Evolutionary conservation across 1,140 invertebrate species (phyloP).

Genomic region (Zophobas atratus): DNA sequence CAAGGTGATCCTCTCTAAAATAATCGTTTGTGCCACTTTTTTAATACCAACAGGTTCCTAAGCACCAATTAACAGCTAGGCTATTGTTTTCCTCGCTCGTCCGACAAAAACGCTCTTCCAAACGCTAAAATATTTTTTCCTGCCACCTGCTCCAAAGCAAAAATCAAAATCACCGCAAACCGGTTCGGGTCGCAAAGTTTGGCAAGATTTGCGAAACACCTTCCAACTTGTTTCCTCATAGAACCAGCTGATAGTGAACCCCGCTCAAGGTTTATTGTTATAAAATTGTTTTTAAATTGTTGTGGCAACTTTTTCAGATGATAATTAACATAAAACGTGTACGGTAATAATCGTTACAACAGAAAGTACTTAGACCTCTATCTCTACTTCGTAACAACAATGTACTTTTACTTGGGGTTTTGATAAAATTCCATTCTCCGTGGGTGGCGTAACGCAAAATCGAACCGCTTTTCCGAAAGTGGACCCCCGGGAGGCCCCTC

Average conservation of each 20-base stretch:
- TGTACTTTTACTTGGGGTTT: conserved; percentile 2
- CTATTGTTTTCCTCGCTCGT: no score
- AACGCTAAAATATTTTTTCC: no score
- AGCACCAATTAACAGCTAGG: no score
- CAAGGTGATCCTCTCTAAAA: no score
- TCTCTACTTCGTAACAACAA: not conserved
- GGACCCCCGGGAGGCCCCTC: no score
- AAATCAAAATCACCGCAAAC: no score
- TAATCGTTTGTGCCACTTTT: no score
- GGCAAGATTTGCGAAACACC: no score
- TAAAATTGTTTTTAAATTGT: conserved; percentile 15
- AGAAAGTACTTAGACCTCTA: conserved; percentile 11
- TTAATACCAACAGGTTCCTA: no score
- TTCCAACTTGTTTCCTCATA: not conserved
- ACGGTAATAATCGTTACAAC: conserved; percentile 11
- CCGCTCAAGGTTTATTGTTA: not conserved
- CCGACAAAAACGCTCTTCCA: no score
- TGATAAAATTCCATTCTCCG: not conserved
- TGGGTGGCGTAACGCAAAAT: not conserved
- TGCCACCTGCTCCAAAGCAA: no score
- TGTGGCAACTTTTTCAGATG: not conserved
- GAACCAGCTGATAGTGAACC: not conserved
- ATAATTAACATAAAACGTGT: conserved; percentile 12
- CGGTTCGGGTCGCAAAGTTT: no score
- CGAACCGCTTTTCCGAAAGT: not conserved